Conservation (phyloP, 2,113 vertebrate species). For the Peromyscus leucopus region DNA sequence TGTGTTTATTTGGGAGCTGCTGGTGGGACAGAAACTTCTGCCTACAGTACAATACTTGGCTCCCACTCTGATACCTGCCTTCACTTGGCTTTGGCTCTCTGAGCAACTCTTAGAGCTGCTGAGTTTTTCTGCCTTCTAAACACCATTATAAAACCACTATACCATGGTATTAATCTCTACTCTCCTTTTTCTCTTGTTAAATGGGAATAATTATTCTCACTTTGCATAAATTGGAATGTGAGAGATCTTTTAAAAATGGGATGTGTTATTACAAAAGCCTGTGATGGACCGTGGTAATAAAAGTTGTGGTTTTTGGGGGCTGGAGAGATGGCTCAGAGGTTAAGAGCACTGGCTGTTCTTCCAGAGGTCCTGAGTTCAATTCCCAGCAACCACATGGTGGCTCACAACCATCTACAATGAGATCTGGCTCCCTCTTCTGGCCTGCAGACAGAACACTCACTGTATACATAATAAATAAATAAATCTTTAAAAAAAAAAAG, state of each 20-base stretch:
- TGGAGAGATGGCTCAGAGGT: too few species aligned
- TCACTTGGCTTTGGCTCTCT: background rate
- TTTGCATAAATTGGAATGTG: background rate
- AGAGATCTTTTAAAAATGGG: constrained; percentile 16
- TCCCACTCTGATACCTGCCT: background rate
- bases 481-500: too few species aligned
- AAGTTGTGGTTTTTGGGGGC: background rate
- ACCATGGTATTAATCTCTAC: background rate
- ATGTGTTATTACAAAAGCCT: background rate
- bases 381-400: too few species aligned
- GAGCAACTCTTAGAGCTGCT: background rate
- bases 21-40: background rate
- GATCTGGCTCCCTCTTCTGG: too few species aligned
- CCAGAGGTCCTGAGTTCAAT: too few species aligned
- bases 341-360: too few species aligned
- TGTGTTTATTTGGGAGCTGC: background rate
- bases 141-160: background rate
- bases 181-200: background rate
- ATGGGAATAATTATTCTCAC: background rate
- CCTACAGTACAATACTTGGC: background rate
- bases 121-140: background rate
- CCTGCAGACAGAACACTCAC: too few species aligned
- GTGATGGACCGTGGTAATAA: background rate
- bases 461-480: too few species aligned
- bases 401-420: too few species aligned